phyloP scores from a whole-genome alignment of 2,797 vertebrate genomes.

The Leptodactylus fallax region DNA sequence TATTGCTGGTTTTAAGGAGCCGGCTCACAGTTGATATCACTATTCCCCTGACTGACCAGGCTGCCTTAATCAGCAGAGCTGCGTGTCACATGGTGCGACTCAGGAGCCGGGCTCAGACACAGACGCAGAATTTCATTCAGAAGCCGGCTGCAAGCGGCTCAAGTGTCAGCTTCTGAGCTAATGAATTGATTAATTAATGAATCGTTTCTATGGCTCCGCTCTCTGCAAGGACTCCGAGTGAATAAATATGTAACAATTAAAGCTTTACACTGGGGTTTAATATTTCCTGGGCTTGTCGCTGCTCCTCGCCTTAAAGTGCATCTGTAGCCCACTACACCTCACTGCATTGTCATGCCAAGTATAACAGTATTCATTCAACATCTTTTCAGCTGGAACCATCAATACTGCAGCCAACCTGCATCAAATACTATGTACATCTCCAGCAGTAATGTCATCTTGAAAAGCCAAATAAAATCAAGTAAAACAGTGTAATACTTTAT shows the following conservation, averaged over 20 bases:
- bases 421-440: background rate
- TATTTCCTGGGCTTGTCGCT: background rate
- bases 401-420: background rate
- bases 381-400: background rate
- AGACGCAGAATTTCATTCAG: constrained; percentile 13
- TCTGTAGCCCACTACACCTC: background rate
- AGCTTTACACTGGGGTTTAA: background rate
- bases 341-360: background rate
- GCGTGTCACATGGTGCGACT: constrained; percentile 13
- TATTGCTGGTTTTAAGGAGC: constrained; percentile 44
- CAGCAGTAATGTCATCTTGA: no score
- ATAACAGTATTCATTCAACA: background rate
- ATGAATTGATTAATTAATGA: constrained; percentile 59
- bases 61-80: constrained; percentile 69
- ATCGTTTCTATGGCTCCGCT: constrained; percentile 26
- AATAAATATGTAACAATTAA: constrained; percentile 46
- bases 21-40: constrained; percentile 64
- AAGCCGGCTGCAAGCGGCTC: constrained; percentile 27
- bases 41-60: constrained; percentile 67
- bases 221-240: constrained; percentile 2
- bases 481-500: no score
- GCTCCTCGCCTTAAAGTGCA: background rate
- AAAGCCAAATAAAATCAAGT: no score
- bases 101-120: background rate
- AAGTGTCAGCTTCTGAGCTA: constrained; percentile 43